phyloP scores from a whole-genome alignment of 1,140 invertebrate genomes.

The Diprion similis region DNA sequence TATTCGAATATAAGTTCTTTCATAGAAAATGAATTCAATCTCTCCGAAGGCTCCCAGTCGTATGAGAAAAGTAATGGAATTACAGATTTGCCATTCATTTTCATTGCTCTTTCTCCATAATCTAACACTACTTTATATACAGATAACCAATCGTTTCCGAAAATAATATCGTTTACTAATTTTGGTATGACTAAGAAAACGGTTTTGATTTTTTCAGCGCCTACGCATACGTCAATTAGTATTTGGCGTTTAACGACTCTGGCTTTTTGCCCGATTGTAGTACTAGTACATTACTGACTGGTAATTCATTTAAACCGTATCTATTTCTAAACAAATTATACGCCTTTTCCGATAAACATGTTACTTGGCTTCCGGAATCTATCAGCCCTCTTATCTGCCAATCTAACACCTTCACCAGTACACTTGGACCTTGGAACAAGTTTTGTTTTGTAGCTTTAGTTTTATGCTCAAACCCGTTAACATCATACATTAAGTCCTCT shows the following conservation, averaged over 20 bases:
- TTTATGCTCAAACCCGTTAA: background rate
- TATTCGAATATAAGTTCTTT: background rate
- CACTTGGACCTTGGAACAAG: background rate
- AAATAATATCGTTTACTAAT: conserved; percentile 13
- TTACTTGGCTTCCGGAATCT: conserved; percentile 20
- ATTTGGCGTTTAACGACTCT: conserved; percentile 18
- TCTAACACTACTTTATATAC: conserved; percentile 6
- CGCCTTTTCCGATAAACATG: conserved; percentile 24
- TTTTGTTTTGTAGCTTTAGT: background rate
- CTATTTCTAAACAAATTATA: conserved; percentile 17
- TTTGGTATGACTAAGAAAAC: conserved; percentile 19
- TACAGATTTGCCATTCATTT: background rate
- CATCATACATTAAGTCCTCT: background rate
- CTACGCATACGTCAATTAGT: background rate
- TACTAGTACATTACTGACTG: conserved; percentile 16
- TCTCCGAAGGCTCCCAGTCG: background rate
- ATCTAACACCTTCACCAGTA: background rate
- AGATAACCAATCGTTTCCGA: conserved; percentile 27
- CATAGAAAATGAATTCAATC: background rate
- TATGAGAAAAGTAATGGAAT: background rate
- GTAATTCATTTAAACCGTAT: background rate
- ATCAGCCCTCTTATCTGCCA: background rate
- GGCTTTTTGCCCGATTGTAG: conserved; percentile 15
- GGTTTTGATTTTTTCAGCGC: background rate
- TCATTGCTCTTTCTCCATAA: background rate